Conservation (phyloP, 1,140 invertebrate genomes). For the Pseudomyrmex cubaensis region DNA sequence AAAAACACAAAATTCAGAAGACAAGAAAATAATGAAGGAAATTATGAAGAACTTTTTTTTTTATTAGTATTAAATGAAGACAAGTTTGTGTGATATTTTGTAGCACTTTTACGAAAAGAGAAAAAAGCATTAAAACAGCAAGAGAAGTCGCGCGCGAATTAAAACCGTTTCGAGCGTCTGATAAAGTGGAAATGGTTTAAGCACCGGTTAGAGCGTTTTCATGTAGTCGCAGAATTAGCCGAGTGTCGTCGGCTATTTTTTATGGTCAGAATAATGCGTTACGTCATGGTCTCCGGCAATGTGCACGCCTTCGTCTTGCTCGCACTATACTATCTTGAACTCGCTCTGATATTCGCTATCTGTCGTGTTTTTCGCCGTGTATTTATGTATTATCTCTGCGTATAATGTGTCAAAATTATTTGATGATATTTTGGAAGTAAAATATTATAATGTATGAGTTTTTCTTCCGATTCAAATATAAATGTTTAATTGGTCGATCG, state of each 20-base stretch:
- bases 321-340: conserved; percentile 13
- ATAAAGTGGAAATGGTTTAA: conserved; percentile 19
- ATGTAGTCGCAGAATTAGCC: conserved; percentile 1
- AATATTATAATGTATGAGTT: neutral
- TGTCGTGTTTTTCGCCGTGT: conserved; percentile 24
- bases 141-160: neutral
- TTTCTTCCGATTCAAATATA: too few relatives aligned
- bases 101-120: neutral
- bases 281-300: conserved; percentile 34
- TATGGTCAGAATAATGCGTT: conserved; percentile 57
- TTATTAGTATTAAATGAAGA: neutral
- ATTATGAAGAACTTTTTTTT: neutral
- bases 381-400: conserved; percentile 7
- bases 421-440: conserved; percentile 1
- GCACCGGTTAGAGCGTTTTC: conserved; percentile 13
- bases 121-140: neutral
- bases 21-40: neutral
- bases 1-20: neutral
- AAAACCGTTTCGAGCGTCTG: neutral
- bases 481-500: too few relatives aligned
- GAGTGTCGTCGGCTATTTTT: conserved; percentile 21
- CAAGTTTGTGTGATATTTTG: neutral
- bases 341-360: conserved; percentile 9
- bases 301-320: conserved; percentile 27
- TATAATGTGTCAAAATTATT: conserved; percentile 40